Conservation (phyloP, 2,888 invertebrate species). For the Didymodactylos carnosus region DNA sequence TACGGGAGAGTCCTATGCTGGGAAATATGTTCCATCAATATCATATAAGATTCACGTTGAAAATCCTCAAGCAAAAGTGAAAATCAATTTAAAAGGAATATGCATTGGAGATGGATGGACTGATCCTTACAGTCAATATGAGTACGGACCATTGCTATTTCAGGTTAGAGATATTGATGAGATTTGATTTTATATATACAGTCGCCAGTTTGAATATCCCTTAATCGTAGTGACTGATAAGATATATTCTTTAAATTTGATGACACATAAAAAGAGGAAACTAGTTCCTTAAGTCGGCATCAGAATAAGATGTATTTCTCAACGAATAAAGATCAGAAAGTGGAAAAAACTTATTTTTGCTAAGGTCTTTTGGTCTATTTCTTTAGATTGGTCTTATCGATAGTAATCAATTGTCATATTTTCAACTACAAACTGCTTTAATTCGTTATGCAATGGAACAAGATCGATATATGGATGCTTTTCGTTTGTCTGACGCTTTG, state of each 20-base stretch:
- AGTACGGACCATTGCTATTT: background rate
- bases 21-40: conserved; percentile 57
- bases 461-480: background rate
- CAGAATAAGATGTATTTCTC: no score
- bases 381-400: background rate
- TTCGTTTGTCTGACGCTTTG: conserved; percentile 14
- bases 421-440: background rate
- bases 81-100: conserved; percentile 25
- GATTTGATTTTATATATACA: no score
- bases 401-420: background rate
- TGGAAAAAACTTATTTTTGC: no score
- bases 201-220: no score
- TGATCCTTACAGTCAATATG: conserved; percentile 22
- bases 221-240: no score
- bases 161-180: background rate
- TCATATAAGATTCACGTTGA: conserved; percentile 25
- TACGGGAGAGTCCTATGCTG: conserved; percentile 44
- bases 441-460: background rate
- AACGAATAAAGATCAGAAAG: no score
- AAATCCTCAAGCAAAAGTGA: conserved; percentile 15
- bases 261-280: no score
- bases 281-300: no score
- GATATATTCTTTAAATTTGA: no score
- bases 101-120: conserved; percentile 29
- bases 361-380: no score